Base-by-base conservation (phyloP, 2,888 invertebrate species). In the Cerastis rubricosa region DNA sequence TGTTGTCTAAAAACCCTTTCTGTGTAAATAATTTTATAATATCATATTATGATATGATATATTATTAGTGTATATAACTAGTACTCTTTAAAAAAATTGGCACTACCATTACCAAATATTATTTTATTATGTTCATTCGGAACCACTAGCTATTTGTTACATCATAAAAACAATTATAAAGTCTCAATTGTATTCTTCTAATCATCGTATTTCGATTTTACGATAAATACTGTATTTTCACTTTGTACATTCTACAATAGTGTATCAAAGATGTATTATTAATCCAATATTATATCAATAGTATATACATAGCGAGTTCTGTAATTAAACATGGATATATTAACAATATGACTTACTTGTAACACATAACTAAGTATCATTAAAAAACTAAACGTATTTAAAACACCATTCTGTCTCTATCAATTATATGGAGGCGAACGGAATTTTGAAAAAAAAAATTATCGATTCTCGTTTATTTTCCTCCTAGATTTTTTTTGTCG, bases 311-410 rank as follows among this genome's bases (percentile, higher is more conserved):
- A 61, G 35, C 19, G 19, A 70, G 54, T 35, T 63, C 45, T 47
- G 47, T 70, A 19, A 49, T 47, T n/a, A 40, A 76, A 81, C 67
- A 74, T 40, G 66, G 40, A 12, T 59, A 43, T n/a, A 29, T 68
- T 14, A 54, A 57, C 29, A 25, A 11, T 57, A 80, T 57, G 35
- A 35, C 19, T 35, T 2, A 61, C 61, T 61, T 35, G 61, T 61
- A 35, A 35, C 29, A 61, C 19, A 35, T 35, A 35, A 61, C 61
- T 35, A 6, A 29, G 4, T 59, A 29, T 19, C 9, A 29, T 35
- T 17, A 29, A 29, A 29, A 29, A 29, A 4, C 29, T 59, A 19
- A 59, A 59, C 17, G 29, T 17, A 29, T 17, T 59, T 59, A 29
- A 59, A 59, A 29, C 59, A 29, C 17, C 7, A 59, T 59, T 19